Base-by-base conservation (phyloP, 2,888 invertebrate genomes). In the Acleris emargana region DNA sequence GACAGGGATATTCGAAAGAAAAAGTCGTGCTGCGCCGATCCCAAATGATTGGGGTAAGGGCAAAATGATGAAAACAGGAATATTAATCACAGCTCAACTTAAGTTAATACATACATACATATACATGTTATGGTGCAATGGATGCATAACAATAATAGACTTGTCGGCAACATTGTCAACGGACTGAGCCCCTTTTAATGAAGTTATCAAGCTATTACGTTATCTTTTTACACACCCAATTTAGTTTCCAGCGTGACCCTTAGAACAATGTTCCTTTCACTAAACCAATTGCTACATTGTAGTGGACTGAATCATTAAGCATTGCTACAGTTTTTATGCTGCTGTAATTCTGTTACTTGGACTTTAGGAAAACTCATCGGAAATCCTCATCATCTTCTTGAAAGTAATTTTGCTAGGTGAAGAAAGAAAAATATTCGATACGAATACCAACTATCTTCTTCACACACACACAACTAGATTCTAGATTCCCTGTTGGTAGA, bases 271-370 rank as follows among this genome's bases (percentile, higher is more conserved):
- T 22, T 59, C 57, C 67, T 68, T 64, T 68, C 61, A 70, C 61
- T 58, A 38, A 55, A 45, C 50, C 22, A 20, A 51, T 55, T 22
- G 63, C 64, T 55, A 64, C 64, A 57, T 45, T 58, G 64, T 72
- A 73, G 71, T 69, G 47, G 52, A 62, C 58, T 70, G 70, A 69
- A 72, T 73, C 70, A 67, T 67, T 64, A 68, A 57, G 28, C 57
- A 43, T 58, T 63, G 63, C 32, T 18, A 47, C 51, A 20, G 57
- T 47, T 18, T 63, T 58, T 42, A 52, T 58, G 63, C 25, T 64
- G 53, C 54, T 28, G 54, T 25, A 52, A 64, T 49, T 38, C 32
- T 64, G 17, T 17, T 32, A 54, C 38, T 22, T 54, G 17, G 20
- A 54, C 47, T 22, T 49, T 25, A 59, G 22, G 13, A 42, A 43